Conservation (phyloP, 2,113 vertebrate genomes). For the Phyllostomus hastatus region DNA sequence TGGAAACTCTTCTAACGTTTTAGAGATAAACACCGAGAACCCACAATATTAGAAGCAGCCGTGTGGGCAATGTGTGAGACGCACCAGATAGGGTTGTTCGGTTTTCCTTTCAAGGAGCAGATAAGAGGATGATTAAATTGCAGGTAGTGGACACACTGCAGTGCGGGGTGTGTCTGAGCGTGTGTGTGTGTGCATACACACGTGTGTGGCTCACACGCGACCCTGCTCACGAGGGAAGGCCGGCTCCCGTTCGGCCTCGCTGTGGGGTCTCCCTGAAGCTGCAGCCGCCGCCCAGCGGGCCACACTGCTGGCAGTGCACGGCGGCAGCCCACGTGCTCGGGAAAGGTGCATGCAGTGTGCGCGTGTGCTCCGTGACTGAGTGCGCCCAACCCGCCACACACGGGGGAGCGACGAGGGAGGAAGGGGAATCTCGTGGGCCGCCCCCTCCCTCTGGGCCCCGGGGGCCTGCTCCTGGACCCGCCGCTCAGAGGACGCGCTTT, state of each 20-base stretch:
- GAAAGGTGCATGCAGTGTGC: not conserved
- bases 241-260: fast-evolving
- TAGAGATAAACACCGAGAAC: not conserved
- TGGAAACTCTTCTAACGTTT: not conserved
- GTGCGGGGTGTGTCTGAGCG: no score
- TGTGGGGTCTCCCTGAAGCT: not conserved
- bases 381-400: not conserved
- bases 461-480: not conserved
- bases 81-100: not conserved
- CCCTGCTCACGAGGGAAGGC: not conserved
- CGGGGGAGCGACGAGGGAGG: not conserved
- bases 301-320: not conserved
- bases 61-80: not conserved
- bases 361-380: not conserved
- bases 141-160: not conserved
- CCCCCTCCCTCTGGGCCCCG: not conserved
- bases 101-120: not conserved
- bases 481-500: not conserved
- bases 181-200: no score
- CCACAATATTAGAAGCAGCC: not conserved
- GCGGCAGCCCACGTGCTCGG: not conserved
- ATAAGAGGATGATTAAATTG: not conserved
- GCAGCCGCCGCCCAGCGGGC: not conserved
- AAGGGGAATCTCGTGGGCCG: not conserved
- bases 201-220: no score